These are phyloP conservation scores for Hemiscyllium ocellatum DNA, from an alignment of 2,113 vertebrate genomes.

Conservation along the genomic window DNA sequence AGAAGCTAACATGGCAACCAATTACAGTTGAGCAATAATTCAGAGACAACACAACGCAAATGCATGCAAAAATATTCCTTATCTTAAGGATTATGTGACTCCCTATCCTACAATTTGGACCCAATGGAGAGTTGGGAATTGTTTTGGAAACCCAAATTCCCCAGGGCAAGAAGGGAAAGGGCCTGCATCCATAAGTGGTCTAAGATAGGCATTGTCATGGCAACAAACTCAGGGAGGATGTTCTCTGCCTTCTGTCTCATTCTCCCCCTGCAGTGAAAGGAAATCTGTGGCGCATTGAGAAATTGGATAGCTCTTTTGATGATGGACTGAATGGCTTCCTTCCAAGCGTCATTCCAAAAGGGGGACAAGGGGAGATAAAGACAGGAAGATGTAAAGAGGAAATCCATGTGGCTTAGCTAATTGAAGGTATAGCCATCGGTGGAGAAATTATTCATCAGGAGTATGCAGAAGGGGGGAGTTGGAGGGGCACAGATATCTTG, in stretches of 20 bases:
- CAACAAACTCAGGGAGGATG: neutral
- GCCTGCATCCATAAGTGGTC: neutral
- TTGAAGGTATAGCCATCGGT: no score
- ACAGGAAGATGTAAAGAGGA: neutral
- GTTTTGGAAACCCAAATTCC: neutral
- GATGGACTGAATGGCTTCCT: neutral
- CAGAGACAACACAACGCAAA: neutral
- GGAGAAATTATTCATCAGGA: no score
- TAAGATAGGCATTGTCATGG: neutral
- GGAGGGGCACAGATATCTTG: neutral
- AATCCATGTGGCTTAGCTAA: no score
- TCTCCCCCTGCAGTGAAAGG: neutral
- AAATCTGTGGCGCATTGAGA: neutral
- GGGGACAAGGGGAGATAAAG: neutral
- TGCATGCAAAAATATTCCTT: neutral
- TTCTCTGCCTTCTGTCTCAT: neutral
- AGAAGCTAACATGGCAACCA: neutral
- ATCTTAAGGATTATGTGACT: neutral
- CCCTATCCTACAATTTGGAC: neutral
- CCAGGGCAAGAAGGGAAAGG: neutral
- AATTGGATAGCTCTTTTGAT: neutral
- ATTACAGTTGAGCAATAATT: slow-evolving; percentile 13
- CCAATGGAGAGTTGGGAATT: neutral
- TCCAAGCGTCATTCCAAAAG: neutral
- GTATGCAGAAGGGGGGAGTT: neutral